Conservation (phyloP, 1,140 invertebrate species). For the Lasioglossum baleicum region DNA sequence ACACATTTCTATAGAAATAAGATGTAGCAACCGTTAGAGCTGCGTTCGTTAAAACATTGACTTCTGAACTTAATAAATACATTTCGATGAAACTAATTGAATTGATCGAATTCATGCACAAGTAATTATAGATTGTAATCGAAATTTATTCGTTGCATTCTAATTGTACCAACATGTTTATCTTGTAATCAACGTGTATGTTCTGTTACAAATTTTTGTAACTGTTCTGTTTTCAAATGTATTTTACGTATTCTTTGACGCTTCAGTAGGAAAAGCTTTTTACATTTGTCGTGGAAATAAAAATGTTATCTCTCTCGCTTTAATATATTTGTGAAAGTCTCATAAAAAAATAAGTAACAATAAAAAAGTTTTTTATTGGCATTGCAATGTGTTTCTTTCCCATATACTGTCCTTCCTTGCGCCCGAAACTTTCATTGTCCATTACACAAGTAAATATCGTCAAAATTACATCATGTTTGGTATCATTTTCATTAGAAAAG, state of each 20-base stretch:
- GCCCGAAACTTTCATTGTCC: no score
- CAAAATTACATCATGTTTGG: no score
- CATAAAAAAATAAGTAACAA: no score
- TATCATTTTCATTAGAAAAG: no score
- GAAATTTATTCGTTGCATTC: slow-evolving; percentile 6
- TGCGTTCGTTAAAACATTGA: slow-evolving; percentile 9
- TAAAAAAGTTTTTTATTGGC: no score
- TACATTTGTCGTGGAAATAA: background rate
- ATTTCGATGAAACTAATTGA: background rate
- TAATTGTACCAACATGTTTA: background rate
- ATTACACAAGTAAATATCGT: no score
- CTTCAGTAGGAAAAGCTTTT: background rate
- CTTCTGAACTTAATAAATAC: background rate
- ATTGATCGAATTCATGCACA: background rate
- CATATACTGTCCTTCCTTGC: no score
- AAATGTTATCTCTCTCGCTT: background rate
- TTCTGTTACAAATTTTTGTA: background rate
- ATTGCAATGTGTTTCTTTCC: no score
- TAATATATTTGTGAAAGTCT: no score
- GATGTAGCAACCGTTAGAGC: background rate
- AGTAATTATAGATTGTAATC: background rate
- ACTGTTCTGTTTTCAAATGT: background rate
- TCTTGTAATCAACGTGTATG: background rate
- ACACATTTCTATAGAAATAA: background rate
- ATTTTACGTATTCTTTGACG: background rate